Evolutionary conservation across 2,888 invertebrate species (phyloP), one percentile per base, ranked within the genome.

Genomic region (Xestobium rufovillosum): DNA sequence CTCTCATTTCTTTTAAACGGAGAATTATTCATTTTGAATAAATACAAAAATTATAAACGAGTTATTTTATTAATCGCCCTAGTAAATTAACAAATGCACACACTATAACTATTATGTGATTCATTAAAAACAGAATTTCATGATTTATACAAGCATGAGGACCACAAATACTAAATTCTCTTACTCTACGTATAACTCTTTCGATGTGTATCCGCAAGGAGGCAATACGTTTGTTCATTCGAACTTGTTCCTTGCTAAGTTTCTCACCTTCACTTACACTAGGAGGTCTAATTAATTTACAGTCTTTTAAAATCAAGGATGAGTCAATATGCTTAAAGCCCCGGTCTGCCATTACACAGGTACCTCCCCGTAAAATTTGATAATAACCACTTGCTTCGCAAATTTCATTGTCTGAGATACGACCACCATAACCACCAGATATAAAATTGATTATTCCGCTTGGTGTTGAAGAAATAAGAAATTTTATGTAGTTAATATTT

Each of bases 401-500:
- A n/a, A n/a, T n/a, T n/a, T n/a, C n/a, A n/a, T n/a, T n/a, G n/a
- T n/a, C n/a, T n/a, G n/a, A n/a, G n/a, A n/a, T n/a, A n/a, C n/a
- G n/a, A n/a, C n/a, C n/a, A n/a, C n/a, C n/a, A n/a, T n/a, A n/a
- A n/a, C n/a, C n/a, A n/a, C n/a, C n/a, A n/a, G n/a, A n/a, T n/a
- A n/a, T n/a, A n/a, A n/a, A n/a, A n/a, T n/a, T n/a, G n/a, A n/a
- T n/a, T n/a, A n/a, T n/a, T n/a, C n/a, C n/a, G 36, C 50, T 41
- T 11, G 53, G 48, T 11, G 53, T 52, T 23, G 32, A 36, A 1
- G 47, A 42, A 13, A 55, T 42, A 10, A 52, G 32, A 38, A 47
- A 50, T 30, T 50, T 50, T 3, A 50, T 12, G 3, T n/a, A n/a
- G n/a, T n/a, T n/a, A n/a, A n/a, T n/a, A n/a, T n/a, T n/a, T n/a